Evolutionary conservation across 2,113 vertebrate species (phyloP).

Genomic region (Brachionichthys hirsutus): DNA sequence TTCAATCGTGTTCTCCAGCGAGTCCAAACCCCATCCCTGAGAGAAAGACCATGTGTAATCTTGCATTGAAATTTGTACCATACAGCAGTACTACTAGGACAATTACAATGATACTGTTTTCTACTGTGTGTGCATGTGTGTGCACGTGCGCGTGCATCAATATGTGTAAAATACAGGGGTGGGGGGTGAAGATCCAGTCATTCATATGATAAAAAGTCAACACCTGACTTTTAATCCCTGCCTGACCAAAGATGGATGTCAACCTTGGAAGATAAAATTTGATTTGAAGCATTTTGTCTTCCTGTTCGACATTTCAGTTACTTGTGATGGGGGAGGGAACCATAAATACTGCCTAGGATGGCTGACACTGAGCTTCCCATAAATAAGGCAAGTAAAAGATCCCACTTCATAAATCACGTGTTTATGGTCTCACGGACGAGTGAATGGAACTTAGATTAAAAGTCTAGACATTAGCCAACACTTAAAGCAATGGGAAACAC

Average conservation of each 20-base stretch:
- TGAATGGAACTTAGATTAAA: conserved; percentile 58
- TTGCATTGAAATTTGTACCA: conserved; percentile 46
- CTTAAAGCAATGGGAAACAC: conserved; percentile 54
- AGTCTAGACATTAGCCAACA: conserved; percentile 66
- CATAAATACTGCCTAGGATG: conserved; percentile 67
- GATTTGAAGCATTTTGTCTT: conserved; percentile 53
- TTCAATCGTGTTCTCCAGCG: too few relatives aligned
- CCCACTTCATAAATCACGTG: conserved; percentile 74
- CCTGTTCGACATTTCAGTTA: conserved; percentile 51
- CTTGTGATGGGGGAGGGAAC: conserved; percentile 48
- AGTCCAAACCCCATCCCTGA: too few relatives aligned
- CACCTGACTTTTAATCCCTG: conserved; percentile 61
- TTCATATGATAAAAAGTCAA: conserved; percentile 63
- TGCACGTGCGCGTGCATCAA: background rate
- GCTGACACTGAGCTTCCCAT: conserved; percentile 58
- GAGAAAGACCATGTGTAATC: too few relatives aligned
- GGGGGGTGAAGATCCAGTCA: conserved; percentile 20
- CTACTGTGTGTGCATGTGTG: conserved; percentile 39
- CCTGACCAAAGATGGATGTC: conserved; percentile 51
- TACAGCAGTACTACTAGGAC: conserved; percentile 42
- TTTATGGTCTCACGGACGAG: conserved; percentile 50
- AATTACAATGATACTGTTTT: conserved; percentile 75
- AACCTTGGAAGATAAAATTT: conserved; percentile 70
- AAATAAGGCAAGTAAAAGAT: conserved; percentile 70
- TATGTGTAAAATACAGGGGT: conserved; percentile 10